Conservation (phyloP, 2,888 invertebrate genomes). For the Philaethria dido region DNA sequence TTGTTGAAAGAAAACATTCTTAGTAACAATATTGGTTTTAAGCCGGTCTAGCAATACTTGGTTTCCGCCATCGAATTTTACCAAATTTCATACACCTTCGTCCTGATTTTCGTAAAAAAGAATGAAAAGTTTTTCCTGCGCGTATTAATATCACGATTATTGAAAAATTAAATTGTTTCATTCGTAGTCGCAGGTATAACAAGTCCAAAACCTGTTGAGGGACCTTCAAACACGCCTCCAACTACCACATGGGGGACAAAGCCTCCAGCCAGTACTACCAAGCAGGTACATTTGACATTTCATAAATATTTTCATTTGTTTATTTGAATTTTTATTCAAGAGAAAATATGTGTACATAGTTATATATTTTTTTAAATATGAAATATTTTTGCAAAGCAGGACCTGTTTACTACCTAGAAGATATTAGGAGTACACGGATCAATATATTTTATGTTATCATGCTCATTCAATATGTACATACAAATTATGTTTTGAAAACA, state of each 20-base stretch:
- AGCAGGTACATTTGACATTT: slow-evolving; percentile 55
- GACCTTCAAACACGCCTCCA: slow-evolving; percentile 42
- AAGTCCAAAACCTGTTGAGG: slow-evolving; percentile 58
- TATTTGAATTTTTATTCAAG: slow-evolving; percentile 4
- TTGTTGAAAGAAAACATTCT: no score
- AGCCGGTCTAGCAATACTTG: no score
- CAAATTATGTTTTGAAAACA: background rate
- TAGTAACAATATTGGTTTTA: no score
- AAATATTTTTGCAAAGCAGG: background rate
- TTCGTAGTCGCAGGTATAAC: slow-evolving; percentile 58
- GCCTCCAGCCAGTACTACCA: slow-evolving; percentile 69
- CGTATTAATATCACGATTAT: background rate
- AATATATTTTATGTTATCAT: background rate
- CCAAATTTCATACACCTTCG: background rate
- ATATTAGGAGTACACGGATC: background rate
- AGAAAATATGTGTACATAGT: background rate
- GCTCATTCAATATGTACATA: background rate
- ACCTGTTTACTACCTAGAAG: background rate
- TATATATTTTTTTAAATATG: background rate
- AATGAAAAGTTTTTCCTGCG: background rate
- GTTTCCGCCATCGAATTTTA: no score
- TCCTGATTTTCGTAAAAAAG: background rate
- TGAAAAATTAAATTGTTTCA: background rate
- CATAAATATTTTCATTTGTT: background rate
- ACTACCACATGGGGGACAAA: slow-evolving; percentile 85